These are phyloP conservation scores for Camponotus fellah DNA, from an alignment of 2,888 invertebrate species.

Conservation along the genomic window DNA sequence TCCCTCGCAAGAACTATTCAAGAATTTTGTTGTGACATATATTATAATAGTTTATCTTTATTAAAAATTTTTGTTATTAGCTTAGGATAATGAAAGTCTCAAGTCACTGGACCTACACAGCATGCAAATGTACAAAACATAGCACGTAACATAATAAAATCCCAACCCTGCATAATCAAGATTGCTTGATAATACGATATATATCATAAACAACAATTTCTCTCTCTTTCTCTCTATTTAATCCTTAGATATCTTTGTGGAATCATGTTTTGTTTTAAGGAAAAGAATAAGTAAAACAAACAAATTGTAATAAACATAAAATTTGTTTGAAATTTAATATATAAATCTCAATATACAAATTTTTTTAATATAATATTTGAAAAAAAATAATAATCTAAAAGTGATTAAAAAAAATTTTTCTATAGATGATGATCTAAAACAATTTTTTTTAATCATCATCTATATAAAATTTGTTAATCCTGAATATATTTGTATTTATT, in stretches of 20 bases:
- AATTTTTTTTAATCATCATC: not conserved
- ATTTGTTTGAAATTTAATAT: not conserved
- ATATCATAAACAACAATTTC: constrained; percentile 38
- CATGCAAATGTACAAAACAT: constrained; percentile 49
- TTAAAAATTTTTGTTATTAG: constrained; percentile 71
- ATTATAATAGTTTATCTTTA: constrained; percentile 69
- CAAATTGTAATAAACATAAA: constrained; percentile 11
- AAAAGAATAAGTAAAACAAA: not conserved
- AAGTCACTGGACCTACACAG: constrained; percentile 75
- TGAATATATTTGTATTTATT: not conserved
- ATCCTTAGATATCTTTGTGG: constrained; percentile 32
- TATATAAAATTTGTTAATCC: not conserved
- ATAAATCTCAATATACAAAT: not conserved
- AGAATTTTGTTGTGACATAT: constrained; percentile 76
- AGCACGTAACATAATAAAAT: constrained; percentile 52
- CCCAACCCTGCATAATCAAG: constrained; percentile 39
- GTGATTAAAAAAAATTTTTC: too few species aligned
- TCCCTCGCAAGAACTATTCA: constrained; percentile 68
- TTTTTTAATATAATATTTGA: not conserved
- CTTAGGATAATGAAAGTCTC: constrained; percentile 77
- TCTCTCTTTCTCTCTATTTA: not conserved
- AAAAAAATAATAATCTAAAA: not conserved
- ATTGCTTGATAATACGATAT: constrained; percentile 34
- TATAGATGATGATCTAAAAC: too few species aligned
- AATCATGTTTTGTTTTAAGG: not conserved